Percentiles rank a stretch among this genome's conserved stretches.
phyloP scores from a whole-genome alignment of 2,888 invertebrate genomes.

The Hirtodrosophila alboralis region DNA sequence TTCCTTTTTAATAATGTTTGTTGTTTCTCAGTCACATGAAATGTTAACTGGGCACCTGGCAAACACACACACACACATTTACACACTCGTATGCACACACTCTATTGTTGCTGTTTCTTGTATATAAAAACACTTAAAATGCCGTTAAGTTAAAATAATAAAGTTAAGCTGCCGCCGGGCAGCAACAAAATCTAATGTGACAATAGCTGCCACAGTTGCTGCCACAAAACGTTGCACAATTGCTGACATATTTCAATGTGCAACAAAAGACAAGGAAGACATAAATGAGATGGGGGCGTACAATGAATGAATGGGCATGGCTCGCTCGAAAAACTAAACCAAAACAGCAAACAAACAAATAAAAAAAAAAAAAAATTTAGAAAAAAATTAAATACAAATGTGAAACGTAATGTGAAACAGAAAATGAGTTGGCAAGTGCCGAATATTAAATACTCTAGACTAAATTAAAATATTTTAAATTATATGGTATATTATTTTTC shows the following conservation, averaged over 20 bases:
- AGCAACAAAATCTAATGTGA: slow-evolving; percentile 76
- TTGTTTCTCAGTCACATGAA: slow-evolving; percentile 49
- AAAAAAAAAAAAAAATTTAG: slow-evolving; percentile 23
- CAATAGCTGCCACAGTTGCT: slow-evolving; percentile 48
- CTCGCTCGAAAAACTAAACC: slow-evolving; percentile 59
- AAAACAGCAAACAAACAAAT: slow-evolving; percentile 27
- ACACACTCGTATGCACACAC: not conserved
- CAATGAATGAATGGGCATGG: slow-evolving; percentile 24
- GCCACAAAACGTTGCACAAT: slow-evolving; percentile 60
- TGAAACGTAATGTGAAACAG: no score
- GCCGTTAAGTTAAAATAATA: slow-evolving; percentile 79
- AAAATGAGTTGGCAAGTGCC: no score
- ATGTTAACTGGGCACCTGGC: slow-evolving; percentile 62
- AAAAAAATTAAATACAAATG: slow-evolving; percentile 29
- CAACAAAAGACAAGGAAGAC: slow-evolving; percentile 70
- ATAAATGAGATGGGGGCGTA: slow-evolving; percentile 33
- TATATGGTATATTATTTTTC: no score
- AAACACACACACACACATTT: slow-evolving; percentile 27
- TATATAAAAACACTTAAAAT: slow-evolving; percentile 78
- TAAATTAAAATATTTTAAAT: no score
- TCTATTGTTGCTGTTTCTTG: slow-evolving; percentile 50
- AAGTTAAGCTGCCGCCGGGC: slow-evolving; percentile 70
- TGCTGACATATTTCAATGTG: slow-evolving; percentile 74
- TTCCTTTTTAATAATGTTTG: no score
- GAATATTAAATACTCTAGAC: not conserved